Percentiles rank a stretch among this genome's conserved stretches.
Evolutionary conservation across 2,888 invertebrate species (phyloP).

Genomic region (Orchestes rusci): DNA sequence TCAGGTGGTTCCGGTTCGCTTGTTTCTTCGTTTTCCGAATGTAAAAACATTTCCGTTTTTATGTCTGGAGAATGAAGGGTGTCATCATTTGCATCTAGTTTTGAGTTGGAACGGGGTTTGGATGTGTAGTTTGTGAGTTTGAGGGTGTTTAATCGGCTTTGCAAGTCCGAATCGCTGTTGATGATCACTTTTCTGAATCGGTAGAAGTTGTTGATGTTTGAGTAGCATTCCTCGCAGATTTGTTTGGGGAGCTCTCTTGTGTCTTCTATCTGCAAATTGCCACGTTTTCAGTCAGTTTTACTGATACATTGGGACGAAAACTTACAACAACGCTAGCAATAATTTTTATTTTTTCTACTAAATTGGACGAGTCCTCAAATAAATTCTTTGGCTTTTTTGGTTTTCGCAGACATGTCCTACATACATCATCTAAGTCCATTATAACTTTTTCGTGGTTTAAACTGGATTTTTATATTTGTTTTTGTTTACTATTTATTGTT

Average conservation of each 20-base stretch:
- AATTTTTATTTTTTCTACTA: slow-evolving; percentile 32
- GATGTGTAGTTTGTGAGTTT: slow-evolving; percentile 20
- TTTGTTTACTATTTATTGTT: no score
- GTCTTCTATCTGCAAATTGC: slow-evolving; percentile 18
- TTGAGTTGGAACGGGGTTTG: slow-evolving; percentile 15
- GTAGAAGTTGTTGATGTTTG: slow-evolving; percentile 32
- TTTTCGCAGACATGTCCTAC: slow-evolving; percentile 32
- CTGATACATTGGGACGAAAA: background rate
- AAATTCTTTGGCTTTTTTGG: slow-evolving; percentile 25
- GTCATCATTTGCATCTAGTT: slow-evolving; percentile 1
- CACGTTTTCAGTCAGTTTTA: background rate
- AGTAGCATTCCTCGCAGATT: slow-evolving; percentile 34
- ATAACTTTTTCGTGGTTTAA: no score
- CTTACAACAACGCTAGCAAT: slow-evolving; percentile 33
- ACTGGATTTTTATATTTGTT: no score
- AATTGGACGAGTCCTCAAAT: slow-evolving; percentile 20
- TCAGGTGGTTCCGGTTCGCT: background rate
- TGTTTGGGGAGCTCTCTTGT: slow-evolving; percentile 27
- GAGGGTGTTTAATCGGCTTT: slow-evolving; percentile 23
- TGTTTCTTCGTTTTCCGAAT: background rate
- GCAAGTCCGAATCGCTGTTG: slow-evolving; percentile 30
- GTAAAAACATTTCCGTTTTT: no score
- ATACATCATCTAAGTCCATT: no score
- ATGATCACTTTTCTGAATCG: slow-evolving; percentile 35
- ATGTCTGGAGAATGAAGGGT: no score